A percentile compares a stretch with the other conserved stretches of the same genome.
phyloP scores from a whole-genome alignment of 2,797 vertebrate genomes.

The Microctenopoma lineatum region DNA sequence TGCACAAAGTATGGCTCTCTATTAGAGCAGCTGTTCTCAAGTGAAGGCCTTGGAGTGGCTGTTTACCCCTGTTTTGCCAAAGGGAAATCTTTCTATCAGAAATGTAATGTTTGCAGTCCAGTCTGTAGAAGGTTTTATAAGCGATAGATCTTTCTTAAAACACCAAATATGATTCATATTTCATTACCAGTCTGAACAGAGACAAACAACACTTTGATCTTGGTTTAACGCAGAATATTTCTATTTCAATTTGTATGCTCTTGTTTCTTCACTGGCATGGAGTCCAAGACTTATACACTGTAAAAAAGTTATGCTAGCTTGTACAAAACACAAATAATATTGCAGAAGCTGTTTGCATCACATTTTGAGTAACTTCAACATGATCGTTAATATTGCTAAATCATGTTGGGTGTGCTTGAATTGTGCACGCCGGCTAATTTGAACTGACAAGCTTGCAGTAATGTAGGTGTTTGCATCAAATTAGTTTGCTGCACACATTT shows the following conservation, averaged over 20 bases:
- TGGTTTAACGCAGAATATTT: constrained; percentile 71
- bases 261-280: constrained; percentile 76
- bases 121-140: constrained; percentile 78
- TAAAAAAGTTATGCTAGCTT: constrained; percentile 67
- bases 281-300: constrained; percentile 79
- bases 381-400: constrained; percentile 28
- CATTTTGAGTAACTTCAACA: constrained; percentile 60
- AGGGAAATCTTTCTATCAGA: constrained; percentile 82
- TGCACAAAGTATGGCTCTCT: constrained; percentile 29
- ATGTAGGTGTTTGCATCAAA: constrained; percentile 50
- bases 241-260: constrained; percentile 77
- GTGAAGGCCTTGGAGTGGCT: constrained; percentile 75
- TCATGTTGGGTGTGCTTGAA: constrained; percentile 62
- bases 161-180: constrained; percentile 69
- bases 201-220: constrained; percentile 62
- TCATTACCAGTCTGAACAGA: constrained; percentile 56
- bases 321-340: constrained; percentile 26
- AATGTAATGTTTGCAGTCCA: constrained; percentile 65
- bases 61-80: constrained; percentile 84
- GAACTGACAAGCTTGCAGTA: constrained; percentile 50
- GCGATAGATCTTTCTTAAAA: constrained; percentile 75
- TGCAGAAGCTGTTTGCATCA: constrained; percentile 44
- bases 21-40: constrained; percentile 51
- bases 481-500: constrained; percentile 43
- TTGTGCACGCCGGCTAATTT: constrained; percentile 50